Evolutionary conservation across 2,113 vertebrate genomes (phyloP).

Genomic region (Columba janthina): DNA sequence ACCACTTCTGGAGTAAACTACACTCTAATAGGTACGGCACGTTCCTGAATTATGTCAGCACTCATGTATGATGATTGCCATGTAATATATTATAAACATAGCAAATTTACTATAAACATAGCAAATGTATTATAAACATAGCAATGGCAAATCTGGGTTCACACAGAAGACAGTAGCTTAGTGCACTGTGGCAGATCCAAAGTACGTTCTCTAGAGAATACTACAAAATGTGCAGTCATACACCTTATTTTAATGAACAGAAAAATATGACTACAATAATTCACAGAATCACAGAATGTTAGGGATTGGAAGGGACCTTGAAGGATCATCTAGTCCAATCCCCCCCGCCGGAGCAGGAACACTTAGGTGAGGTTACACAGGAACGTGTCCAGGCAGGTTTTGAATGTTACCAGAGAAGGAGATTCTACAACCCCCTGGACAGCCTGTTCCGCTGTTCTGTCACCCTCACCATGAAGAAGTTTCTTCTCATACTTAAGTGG

Average conservation of each 20-base stretch:
- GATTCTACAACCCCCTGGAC: too few species aligned
- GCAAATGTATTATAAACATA: not conserved
- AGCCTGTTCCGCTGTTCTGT: too few species aligned
- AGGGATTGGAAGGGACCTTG: too few species aligned
- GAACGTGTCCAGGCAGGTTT: too few species aligned
- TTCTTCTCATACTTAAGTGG: too few species aligned
- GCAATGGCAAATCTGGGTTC: not conserved
- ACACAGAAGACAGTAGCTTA: not conserved
- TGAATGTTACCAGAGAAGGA: too few species aligned
- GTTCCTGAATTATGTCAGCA: not conserved
- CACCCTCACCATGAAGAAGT: too few species aligned
- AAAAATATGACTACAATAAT: not conserved
- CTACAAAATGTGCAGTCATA: not conserved
- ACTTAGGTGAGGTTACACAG: too few species aligned
- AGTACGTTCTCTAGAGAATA: not conserved
- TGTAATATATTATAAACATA: not conserved
- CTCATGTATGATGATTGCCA: fast-evolving
- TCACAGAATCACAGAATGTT: not conserved
- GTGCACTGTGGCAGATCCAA: not conserved
- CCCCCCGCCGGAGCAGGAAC: too few species aligned
- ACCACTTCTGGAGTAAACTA: not conserved
- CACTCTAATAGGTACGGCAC: not conserved
- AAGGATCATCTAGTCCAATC: too few species aligned
- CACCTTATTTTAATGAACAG: not conserved
- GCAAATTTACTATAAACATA: not conserved